Conservation (phyloP, 2,888 invertebrate genomes). For the Netelia inedita region DNA sequence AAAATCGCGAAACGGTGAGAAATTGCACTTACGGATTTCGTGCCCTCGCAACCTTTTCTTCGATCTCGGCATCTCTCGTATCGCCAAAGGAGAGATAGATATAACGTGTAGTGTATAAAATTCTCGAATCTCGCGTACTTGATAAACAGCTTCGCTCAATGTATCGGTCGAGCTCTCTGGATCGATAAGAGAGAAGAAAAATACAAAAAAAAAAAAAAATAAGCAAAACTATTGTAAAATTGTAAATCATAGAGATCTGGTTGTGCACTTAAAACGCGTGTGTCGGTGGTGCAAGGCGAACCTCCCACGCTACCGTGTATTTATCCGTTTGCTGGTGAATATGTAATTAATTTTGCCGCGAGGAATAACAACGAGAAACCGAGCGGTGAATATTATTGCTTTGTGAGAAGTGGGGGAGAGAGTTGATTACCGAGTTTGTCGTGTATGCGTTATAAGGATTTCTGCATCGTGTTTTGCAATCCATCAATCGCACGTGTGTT, state of each 20-base stretch:
- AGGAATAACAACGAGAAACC: constrained; percentile 51
- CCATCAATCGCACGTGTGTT: constrained; percentile 60
- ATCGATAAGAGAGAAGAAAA: constrained; percentile 33
- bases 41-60: constrained; percentile 32
- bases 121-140: constrained; percentile 60
- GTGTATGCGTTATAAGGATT: constrained; percentile 52
- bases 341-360: constrained; percentile 62
- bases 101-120: neutral
- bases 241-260: constrained; percentile 66
- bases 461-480: constrained; percentile 59
- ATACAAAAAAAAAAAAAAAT: constrained; percentile 15
- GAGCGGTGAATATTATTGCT: neutral
- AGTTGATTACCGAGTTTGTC: constrained; percentile 60
- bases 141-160: constrained; percentile 60
- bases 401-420: neutral
- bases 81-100: neutral
- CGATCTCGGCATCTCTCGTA: neutral
- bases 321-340: constrained; percentile 67
- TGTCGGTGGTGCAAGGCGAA: constrained; percentile 68
- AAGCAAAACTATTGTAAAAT: constrained; percentile 64
- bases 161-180: constrained; percentile 14
- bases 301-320: constrained; percentile 72
- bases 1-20: constrained; percentile 1
- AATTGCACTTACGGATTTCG: constrained; percentile 1
- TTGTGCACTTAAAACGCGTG: constrained; percentile 63